Percentiles rank a stretch among this genome's conserved stretches.
Evolutionary conservation across 1,140 invertebrate species (phyloP).

Genomic region (Aphidius ervi): DNA sequence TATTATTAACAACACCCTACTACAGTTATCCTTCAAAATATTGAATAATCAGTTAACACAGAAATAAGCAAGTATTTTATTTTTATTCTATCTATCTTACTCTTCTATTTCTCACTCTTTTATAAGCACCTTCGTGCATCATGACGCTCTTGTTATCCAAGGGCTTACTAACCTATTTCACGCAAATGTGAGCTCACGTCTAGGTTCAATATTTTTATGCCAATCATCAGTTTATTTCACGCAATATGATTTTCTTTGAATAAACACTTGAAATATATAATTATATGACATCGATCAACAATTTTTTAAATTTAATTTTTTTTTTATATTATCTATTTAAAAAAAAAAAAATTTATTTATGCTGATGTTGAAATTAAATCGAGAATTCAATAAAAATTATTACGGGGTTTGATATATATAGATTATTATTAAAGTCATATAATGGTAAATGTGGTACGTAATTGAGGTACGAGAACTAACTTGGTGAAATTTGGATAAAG

Average conservation of each 20-base stretch:
- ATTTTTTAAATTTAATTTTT: too few species aligned
- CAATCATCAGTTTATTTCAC: constrained; percentile 15
- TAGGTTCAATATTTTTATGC: constrained; percentile 9
- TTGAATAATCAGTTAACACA: too few species aligned
- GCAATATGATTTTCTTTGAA: constrained; percentile 9
- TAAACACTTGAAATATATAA: background rate
- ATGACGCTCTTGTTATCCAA: constrained; percentile 24
- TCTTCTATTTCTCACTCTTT: background rate
- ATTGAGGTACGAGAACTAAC: constrained; percentile 3
- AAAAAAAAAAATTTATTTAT: too few species aligned
- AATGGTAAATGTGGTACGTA: constrained; percentile 2
- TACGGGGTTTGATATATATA: too few species aligned
- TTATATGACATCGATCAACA: too few species aligned
- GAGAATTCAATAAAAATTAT: too few species aligned
- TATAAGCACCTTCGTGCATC: constrained; percentile 1
- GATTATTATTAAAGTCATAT: background rate
- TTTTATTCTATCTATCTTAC: background rate
- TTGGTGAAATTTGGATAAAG: background rate
- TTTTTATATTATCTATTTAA: too few species aligned
- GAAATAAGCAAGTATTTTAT: too few species aligned
- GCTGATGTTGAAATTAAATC: too few species aligned
- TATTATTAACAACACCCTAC: too few species aligned
- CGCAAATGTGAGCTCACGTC: constrained; percentile 18
- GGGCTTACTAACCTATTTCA: constrained; percentile 27
- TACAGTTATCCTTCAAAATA: too few species aligned